These are phyloP conservation scores for Etheostoma nigrum DNA, from an alignment of 2,797 vertebrate genomes.

Conservation along the genomic window DNA sequence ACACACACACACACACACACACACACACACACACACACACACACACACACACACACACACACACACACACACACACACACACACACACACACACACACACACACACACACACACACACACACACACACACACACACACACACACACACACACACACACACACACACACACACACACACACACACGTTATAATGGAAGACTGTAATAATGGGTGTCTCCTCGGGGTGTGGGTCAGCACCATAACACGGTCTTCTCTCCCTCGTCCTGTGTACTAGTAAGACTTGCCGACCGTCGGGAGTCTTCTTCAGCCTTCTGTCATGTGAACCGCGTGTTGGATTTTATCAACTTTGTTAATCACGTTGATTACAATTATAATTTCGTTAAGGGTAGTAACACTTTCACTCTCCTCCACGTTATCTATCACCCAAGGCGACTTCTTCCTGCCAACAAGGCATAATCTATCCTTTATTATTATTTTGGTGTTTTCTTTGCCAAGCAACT, in stretches of 20 bases:
- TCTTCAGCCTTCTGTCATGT: not conserved
- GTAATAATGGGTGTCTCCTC: slow-evolving; percentile 24
- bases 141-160: slow-evolving; percentile 6
- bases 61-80: slow-evolving; percentile 19
- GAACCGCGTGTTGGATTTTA: not conserved
- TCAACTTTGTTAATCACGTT: not conserved
- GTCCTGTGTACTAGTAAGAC: slow-evolving; percentile 29
- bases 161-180: not conserved
- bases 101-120: slow-evolving; percentile 19
- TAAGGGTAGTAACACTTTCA: not conserved
- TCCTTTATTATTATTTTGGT: not conserved
- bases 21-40: slow-evolving; percentile 19
- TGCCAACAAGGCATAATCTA: not conserved
- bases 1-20: slow-evolving; percentile 11
- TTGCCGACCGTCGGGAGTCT: not conserved
- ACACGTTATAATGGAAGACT: slow-evolving; percentile 1
- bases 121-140: slow-evolving; percentile 8
- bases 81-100: slow-evolving; percentile 11
- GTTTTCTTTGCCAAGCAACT: not conserved
- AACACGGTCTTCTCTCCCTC: not conserved
- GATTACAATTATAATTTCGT: not conserved
- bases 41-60: slow-evolving; percentile 11
- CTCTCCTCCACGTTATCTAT: not conserved
- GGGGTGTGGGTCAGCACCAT: not conserved
- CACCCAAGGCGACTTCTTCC: not conserved